phyloP scores from a whole-genome alignment of 1,140 invertebrate species.

The Choristoneura fumiferana region DNA sequence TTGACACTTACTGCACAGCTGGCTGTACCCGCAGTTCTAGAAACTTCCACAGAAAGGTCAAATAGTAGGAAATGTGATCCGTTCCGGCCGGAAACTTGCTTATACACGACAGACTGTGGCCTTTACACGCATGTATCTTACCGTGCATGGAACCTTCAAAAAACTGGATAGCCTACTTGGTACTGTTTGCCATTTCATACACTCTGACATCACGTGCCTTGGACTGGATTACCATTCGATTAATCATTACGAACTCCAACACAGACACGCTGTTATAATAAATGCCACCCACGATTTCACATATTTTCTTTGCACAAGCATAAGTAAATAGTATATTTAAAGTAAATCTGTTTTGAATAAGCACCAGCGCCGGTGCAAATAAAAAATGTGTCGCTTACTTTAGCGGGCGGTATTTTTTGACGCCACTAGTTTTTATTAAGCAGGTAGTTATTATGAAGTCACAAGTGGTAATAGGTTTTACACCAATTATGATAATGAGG shows the following conservation, averaged over 20 bases:
- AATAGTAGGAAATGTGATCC: slow-evolving; percentile 7
- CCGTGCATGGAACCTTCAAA: not conserved
- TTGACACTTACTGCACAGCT: not conserved
- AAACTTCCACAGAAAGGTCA: slow-evolving; percentile 11
- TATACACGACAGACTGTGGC: not conserved
- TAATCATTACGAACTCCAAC: too few relatives aligned
- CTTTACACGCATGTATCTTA: not conserved
- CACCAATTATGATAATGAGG: slow-evolving; percentile 7
- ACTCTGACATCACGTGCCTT: slow-evolving; percentile 10
- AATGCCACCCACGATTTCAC: too few relatives aligned
- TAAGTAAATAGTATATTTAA: too few relatives aligned
- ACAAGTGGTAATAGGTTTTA: not conserved
- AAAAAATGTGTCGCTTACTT: too few relatives aligned
- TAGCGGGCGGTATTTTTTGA: too few relatives aligned
- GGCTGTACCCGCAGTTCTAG: slow-evolving; percentile 7
- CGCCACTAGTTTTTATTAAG: too few relatives aligned
- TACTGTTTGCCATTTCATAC: slow-evolving; percentile 8
- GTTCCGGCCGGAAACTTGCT: slow-evolving; percentile 6
- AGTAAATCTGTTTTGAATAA: too few relatives aligned
- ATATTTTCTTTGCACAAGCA: too few relatives aligned
- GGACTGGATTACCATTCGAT: not conserved
- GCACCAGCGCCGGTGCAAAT: too few relatives aligned
- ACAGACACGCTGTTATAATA: too few relatives aligned
- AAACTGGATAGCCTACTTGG: not conserved
- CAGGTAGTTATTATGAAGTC: too few relatives aligned